These are phyloP conservation scores for Callitettix versicolor DNA, from an alignment of 1,140 invertebrate species.

Conservation along the genomic window DNA sequence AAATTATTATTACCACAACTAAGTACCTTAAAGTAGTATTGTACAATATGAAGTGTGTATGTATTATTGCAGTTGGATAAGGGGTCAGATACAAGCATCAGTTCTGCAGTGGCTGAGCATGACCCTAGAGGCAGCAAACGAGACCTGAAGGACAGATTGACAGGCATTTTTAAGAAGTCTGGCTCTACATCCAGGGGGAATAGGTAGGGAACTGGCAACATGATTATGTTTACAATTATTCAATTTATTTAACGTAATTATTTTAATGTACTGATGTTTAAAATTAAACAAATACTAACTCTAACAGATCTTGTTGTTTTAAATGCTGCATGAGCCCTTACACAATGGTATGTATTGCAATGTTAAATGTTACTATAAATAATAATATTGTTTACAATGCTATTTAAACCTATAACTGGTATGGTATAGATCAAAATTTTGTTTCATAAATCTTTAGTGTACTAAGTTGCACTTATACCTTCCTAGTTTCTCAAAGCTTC, in stretches of 20 bases:
- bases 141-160: slow-evolving; percentile 65
- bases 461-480: no score
- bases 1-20: no score
- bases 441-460: no score
- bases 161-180: slow-evolving; percentile 69
- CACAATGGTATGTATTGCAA: slow-evolving; percentile 4
- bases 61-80: slow-evolving; percentile 51
- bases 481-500: no score
- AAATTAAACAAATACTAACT: no score
- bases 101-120: slow-evolving; percentile 34
- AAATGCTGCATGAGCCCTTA: slow-evolving; percentile 16
- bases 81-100: slow-evolving; percentile 64
- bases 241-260: no score
- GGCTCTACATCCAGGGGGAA: slow-evolving; percentile 48
- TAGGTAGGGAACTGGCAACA: slow-evolving; percentile 42
- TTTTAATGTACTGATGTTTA: no score
- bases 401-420: no score
- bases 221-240: no score
- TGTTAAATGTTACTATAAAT: neutral
- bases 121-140: slow-evolving; percentile 52
- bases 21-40: no score
- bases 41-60: no score
- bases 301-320: slow-evolving; percentile 15
- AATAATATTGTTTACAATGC: neutral
- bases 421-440: no score